Evolutionary conservation across 92 coral and sea anemone species (phyloP).

Genomic region (Epizoanthus scotinus): DNA sequence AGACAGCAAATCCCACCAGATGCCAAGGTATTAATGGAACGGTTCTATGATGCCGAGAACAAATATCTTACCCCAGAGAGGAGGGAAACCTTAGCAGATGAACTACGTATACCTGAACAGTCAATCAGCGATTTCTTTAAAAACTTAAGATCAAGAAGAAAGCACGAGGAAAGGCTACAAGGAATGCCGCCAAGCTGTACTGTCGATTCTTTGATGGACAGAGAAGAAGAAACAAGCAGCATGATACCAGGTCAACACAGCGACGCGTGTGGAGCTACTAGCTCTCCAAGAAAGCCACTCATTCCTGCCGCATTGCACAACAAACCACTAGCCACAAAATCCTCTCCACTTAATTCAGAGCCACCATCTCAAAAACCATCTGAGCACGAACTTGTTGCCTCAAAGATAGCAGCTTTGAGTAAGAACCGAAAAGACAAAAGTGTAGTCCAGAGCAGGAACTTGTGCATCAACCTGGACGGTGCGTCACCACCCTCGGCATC

Average conservation of each 20-base stretch:
- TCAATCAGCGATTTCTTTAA: conserved; percentile 67
- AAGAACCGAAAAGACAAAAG: background rate
- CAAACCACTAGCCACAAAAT: background rate
- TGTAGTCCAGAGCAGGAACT: background rate
- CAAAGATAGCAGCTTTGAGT: conserved; percentile 25
- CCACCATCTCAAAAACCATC: conserved; percentile 10
- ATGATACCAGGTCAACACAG: background rate
- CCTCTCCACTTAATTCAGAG: conserved; percentile 27
- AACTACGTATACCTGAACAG: conserved; percentile 55
- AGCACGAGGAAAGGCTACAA: conserved; percentile 45
- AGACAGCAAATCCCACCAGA: conserved; percentile 54
- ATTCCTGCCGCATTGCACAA: background rate
- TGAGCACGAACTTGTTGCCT: conserved; percentile 18
- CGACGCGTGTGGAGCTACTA: background rate
- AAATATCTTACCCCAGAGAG: conserved; percentile 43
- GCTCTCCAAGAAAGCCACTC: conserved; percentile 13
- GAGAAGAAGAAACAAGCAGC: background rate
- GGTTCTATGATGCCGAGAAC: conserved; percentile 25
- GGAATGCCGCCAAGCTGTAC: conserved; percentile 11
- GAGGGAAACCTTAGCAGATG: conserved; percentile 44
- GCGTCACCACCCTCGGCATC: background rate
- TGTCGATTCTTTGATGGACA: conserved; percentile 6
- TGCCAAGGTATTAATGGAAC: conserved; percentile 60
- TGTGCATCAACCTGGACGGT: background rate
- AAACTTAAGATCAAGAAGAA: conserved; percentile 58